Evolutionary conservation across 2,888 invertebrate genomes (phyloP).

Genomic region (Eupithecia dodoneata): DNA sequence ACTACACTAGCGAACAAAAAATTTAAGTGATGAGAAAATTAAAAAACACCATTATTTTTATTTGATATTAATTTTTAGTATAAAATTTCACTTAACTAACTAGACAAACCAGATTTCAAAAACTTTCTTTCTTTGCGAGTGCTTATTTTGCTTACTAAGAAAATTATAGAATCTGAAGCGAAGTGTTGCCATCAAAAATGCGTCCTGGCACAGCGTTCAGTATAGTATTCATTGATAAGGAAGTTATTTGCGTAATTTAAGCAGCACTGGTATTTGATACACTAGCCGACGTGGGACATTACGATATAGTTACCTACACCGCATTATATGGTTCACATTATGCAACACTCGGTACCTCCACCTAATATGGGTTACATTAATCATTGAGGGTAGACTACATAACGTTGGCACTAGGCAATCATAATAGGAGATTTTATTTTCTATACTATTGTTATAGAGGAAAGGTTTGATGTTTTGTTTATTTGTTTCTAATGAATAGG

Average conservation of each 20-base stretch:
- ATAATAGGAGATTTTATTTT: too few relatives aligned
- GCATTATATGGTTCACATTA: background rate
- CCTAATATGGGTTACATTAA: constrained; percentile 2
- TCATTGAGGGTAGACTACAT: background rate
- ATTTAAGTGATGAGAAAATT: too few relatives aligned
- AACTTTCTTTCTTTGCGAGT: too few relatives aligned
- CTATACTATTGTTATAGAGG: too few relatives aligned
- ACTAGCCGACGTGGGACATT: constrained; percentile 9
- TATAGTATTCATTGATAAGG: background rate
- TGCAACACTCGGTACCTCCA: background rate
- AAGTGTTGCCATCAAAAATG: background rate
- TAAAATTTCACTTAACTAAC: too few relatives aligned
- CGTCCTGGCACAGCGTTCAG: background rate
- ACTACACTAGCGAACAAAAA: too few relatives aligned
- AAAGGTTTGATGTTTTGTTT: too few relatives aligned
- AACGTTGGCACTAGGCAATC: background rate
- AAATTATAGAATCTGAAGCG: background rate
- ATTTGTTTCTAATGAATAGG: too few relatives aligned
- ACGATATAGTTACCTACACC: background rate
- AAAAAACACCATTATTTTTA: too few relatives aligned
- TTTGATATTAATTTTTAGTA: too few relatives aligned
- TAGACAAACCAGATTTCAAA: too few relatives aligned
- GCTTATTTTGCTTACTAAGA: too few relatives aligned
- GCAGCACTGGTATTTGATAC: background rate
- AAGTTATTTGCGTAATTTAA: background rate